Conservation (phyloP, 2,888 invertebrate genomes). For the Trypoxylon attenuatum region DNA sequence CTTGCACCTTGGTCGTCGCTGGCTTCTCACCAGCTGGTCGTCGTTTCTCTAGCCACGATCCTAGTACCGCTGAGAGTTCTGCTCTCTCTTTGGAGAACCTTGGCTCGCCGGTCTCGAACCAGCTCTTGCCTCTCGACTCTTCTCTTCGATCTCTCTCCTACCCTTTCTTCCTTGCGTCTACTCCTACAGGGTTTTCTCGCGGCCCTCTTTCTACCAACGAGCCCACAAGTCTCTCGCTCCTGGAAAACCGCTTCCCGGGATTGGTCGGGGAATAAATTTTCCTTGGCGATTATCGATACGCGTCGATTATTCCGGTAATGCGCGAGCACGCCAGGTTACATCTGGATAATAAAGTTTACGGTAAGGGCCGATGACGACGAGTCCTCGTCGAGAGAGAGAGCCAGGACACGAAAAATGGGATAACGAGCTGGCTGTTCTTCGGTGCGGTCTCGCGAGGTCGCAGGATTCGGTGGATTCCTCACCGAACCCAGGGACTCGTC, state of each 20-base stretch:
- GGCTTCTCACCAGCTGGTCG: constrained; percentile 3
- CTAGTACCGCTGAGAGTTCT: not conserved
- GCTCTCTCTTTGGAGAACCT: constrained; percentile 9
- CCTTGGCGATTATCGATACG: constrained; percentile 48
- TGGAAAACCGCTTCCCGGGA: constrained; percentile 50
- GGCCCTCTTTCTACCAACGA: too few species aligned
- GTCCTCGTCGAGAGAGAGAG: constrained; percentile 16
- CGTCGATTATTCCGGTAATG: constrained; percentile 41
- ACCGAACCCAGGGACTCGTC: too few species aligned
- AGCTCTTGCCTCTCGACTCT: not conserved
- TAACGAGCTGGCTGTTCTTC: constrained; percentile 9
- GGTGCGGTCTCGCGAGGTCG: not conserved
- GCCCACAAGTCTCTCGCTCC: constrained; percentile 23
- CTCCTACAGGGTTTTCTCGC: too few species aligned
- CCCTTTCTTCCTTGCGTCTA: too few species aligned
- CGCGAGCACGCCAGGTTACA: constrained; percentile 1
- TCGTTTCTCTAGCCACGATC: constrained; percentile 11
- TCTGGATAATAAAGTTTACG: constrained; percentile 42
- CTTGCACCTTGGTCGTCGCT: not conserved
- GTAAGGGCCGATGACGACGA: constrained; percentile 42
- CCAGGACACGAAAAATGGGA: constrained; percentile 10
- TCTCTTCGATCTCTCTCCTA: not conserved
- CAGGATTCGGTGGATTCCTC: too few species aligned
- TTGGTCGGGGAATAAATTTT: constrained; percentile 48
- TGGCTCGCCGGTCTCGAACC: not conserved